Base-by-base conservation (phyloP, 2,797 vertebrate species). In the Thaleichthys pacificus region DNA sequence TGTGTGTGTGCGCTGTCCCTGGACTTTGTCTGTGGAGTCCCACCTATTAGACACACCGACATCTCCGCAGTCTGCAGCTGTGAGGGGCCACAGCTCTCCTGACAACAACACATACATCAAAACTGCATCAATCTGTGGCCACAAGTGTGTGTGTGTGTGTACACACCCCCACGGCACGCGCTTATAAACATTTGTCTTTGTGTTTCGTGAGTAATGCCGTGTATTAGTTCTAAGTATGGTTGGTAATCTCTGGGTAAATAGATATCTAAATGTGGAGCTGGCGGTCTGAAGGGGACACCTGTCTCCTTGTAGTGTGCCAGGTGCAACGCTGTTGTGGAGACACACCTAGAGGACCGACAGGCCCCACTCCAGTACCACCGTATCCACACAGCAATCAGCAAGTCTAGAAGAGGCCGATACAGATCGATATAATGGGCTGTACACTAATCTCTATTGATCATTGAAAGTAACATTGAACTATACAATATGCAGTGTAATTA, bases 21-120 rank as follows among this genome's bases (percentile, higher is more conserved):
- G 93, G 91, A 91, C 90, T 94, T 91, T 85, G 92, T 92, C 91
- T 86, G 91, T 87, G 77, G 93, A 92, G 93, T 90, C 88, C 81
- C 93, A 93, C 93, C 91, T 93, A 91, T 94, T 92, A 92, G 91
- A 90, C 90, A 82, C 73, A 85, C 92, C 88, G 91, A 92, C 92
- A 92, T 91, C 90, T 91, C 91, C 90, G 83, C 85, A 88, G 86
- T 82, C 88, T 82, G 89, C 92, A 92, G 93, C 93, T 94, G 94
- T 92, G 91, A 84, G 86, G 88, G 91, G 91, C 93, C 91, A 89
- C 85, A 87, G 85, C 89, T 90, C 90, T 88, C 91, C 95, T 96
- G 94, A 93, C 90, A 94, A 91, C 89, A 93, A 88, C 93, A 86
- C 92, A 95, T 88, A 93, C 90, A 90, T 92, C 60, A 68, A 74